Evolutionary conservation across 1,140 invertebrate genomes (phyloP), one percentile per base, ranked within the genome.

Genomic region (Chironomus striatipennis): DNA sequence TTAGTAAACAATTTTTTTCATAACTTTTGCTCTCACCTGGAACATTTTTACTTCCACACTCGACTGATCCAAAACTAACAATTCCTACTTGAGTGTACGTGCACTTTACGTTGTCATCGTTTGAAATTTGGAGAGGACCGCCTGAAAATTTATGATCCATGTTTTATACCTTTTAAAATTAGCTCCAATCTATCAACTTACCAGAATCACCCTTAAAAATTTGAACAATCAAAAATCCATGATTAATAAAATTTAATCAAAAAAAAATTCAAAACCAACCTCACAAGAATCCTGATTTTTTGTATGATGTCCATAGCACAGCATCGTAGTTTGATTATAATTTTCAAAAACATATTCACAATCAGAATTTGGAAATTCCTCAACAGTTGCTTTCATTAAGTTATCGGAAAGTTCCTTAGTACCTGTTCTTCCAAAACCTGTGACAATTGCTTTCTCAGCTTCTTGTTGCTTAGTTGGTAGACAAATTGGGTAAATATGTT

Each of bases 71-170:
- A 65, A 76, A 80, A 0, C 80, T 81, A 0, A 80, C 79, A 3
- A 82, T 75, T 7, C 81, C 81, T 18, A 79, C 74, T 0, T 80
- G 42, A n/a, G 77, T 75, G 34, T 79, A 80, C 1, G 80, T 77
- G 67, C 81, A 82, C 7, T 75, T 75, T 70, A 78, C 77, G 0
- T 67, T 73, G 0, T 77, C 76, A 70, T 70, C 7, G 75, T 80
- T 78, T 57, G 78, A 76, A 2, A 80, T 76, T 74, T 81, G 80
- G 8, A 82, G 75, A 0, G 81, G 81, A n/a, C 80, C 80, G 7
- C 81, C 81, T 7, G 65, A 20, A 70, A 18, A 20, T 18, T 7
- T 0, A 21, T 10, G n/a, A n/a, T n/a, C n/a, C n/a, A n/a, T n/a
- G n/a, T n/a, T n/a, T n/a, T n/a, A n/a, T n/a, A n/a, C n/a, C n/a